These are phyloP conservation scores for Paramormyrops kingsleyae DNA, from an alignment of 2,113 vertebrate genomes.

Conservation along the genomic window DNA sequence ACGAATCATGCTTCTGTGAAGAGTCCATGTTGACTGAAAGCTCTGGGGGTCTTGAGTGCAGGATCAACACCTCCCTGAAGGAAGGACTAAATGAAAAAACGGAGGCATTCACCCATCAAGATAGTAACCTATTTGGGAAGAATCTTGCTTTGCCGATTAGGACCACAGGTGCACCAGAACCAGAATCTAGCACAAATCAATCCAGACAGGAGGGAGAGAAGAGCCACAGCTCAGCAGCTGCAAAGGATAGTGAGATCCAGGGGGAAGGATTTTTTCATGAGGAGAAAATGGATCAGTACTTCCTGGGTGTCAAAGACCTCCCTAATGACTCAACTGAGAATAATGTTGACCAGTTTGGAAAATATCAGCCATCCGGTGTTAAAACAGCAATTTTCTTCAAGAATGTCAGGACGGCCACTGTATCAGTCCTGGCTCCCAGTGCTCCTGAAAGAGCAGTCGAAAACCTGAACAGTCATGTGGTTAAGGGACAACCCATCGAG, in stretches of 20 bases:
- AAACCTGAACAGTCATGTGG: not conserved
- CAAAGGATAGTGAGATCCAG: not conserved
- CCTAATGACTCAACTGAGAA: conserved; percentile 36
- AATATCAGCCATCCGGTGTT: conserved; percentile 37
- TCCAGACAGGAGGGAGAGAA: not conserved
- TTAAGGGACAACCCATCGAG: not conserved
- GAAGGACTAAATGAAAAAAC: not conserved
- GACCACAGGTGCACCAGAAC: not conserved
- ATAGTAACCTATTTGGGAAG: not conserved
- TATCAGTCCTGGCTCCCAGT: not conserved
- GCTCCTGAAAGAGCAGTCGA: not conserved
- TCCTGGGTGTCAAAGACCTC: conserved; percentile 33
- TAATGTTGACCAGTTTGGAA: conserved; percentile 44
- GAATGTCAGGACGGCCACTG: conserved; percentile 15
- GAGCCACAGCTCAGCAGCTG: not conserved
- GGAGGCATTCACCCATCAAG: not conserved
- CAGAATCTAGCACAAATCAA: not conserved
- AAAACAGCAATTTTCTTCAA: conserved; percentile 31
- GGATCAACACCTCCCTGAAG: not conserved
- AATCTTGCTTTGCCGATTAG: not conserved
- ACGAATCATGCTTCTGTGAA: not conserved
- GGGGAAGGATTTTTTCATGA: not conserved
- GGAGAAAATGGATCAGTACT: not conserved
- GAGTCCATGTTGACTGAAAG: not conserved
- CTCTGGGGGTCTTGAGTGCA: not conserved